Evolutionary conservation across 2,797 vertebrate genomes (phyloP).

Genomic region (Iguana delicatissima): DNA sequence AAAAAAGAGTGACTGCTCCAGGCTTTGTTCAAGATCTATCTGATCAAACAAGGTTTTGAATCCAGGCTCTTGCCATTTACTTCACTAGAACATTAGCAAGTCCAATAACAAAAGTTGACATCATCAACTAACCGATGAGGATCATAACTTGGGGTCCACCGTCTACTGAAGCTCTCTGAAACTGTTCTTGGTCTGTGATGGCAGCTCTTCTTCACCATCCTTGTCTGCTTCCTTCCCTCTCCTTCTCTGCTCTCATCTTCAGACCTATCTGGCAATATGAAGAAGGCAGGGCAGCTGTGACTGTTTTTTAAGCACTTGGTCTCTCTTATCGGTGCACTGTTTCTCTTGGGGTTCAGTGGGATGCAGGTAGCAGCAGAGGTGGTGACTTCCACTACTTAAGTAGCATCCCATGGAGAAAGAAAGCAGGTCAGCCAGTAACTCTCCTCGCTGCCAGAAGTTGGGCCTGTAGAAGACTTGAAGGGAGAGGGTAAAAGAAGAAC

Average conservation of each 20-base stretch:
- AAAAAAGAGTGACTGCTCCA: no score
- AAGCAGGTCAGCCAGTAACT: no score
- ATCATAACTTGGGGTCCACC: background rate
- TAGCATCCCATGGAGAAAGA: background rate
- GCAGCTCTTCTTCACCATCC: no score
- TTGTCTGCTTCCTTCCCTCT: background rate
- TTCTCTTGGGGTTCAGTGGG: background rate
- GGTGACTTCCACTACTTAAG: background rate
- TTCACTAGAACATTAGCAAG: background rate
- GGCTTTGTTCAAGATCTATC: background rate
- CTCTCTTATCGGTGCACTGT: background rate
- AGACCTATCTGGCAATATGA: background rate
- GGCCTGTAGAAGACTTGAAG: no score
- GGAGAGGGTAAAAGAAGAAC: no score
- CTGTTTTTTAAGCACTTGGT: background rate
- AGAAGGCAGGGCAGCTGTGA: background rate
- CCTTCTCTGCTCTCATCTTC: background rate
- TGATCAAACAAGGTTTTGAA: background rate
- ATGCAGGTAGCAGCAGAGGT: background rate
- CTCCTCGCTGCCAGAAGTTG: no score
- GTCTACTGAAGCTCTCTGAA: background rate
- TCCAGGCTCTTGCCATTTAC: background rate
- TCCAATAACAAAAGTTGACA: background rate
- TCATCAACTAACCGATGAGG: background rate
- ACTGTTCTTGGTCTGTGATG: background rate